phyloP scores from a whole-genome alignment of 2,888 invertebrate genomes.

The Nomada fabriciana region DNA sequence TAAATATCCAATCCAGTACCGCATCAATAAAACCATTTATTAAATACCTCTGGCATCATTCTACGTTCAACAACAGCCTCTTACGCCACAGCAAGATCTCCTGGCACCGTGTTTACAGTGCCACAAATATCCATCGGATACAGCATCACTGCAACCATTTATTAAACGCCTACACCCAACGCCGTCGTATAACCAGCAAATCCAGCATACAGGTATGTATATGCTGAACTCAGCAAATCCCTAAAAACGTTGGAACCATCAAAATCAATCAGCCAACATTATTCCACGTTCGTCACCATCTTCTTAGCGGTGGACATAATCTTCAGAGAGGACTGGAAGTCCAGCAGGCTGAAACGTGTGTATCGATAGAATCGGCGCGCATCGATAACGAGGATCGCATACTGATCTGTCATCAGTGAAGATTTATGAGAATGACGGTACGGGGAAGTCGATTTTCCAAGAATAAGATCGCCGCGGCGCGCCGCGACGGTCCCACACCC shows the following conservation, averaged over 20 bases:
- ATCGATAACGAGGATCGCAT: constrained; percentile 58
- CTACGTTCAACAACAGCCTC: not conserved
- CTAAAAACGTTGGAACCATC: not conserved
- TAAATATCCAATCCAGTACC: not conserved
- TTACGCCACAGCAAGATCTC: not conserved
- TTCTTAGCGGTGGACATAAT: not conserved
- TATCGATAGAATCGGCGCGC: constrained; percentile 14
- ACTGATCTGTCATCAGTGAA: constrained; percentile 59
- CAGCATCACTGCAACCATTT: not conserved
- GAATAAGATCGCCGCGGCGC: constrained; percentile 52
- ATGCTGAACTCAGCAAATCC: too few species aligned
- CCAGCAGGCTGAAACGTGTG: not conserved
- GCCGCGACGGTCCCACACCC: constrained; percentile 17
- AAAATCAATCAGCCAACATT: constrained; percentile 8
- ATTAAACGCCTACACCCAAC: constrained; percentile 10
- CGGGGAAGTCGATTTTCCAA: constrained; percentile 59
- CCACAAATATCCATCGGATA: constrained; percentile 5
- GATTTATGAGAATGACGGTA: constrained; percentile 49
- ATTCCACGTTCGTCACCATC: constrained; percentile 18
- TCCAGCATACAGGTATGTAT: not conserved
- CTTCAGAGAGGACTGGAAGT: constrained; percentile 1
- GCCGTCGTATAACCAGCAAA: not conserved
- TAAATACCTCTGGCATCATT: not conserved
- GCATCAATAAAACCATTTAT: not conserved
- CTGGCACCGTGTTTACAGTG: constrained; percentile 10